Conservation (phyloP, 2,888 invertebrate genomes). For the Lepidonotus clava region DNA sequence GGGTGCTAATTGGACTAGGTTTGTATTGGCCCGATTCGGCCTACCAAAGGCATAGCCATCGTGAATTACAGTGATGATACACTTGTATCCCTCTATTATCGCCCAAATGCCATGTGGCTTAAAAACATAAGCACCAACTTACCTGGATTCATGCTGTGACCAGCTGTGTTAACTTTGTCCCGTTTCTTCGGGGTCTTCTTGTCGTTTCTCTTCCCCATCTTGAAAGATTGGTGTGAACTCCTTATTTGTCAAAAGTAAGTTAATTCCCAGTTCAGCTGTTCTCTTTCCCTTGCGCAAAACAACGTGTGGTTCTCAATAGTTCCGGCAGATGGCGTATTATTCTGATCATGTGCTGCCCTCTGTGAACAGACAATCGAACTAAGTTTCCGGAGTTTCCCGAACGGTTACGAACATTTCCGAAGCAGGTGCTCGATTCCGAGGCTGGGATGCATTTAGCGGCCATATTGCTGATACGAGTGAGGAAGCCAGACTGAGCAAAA, state of each 20-base stretch:
- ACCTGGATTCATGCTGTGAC: slow-evolving; percentile 97
- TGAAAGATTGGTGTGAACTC: not conserved
- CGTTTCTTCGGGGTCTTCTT: not conserved
- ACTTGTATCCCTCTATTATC: not conserved
- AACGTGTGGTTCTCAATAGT: no score
- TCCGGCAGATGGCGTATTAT: no score
- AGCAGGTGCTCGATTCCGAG: slow-evolving; percentile 23
- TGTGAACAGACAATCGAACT: not conserved
- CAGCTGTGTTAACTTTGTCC: slow-evolving; percentile 86
- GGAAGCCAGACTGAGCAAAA: not conserved
- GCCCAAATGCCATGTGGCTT: slow-evolving; percentile 4
- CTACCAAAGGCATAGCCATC: not conserved
- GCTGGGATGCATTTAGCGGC: not conserved
- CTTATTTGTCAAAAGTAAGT: no score
- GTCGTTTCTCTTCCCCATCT: slow-evolving; percentile 49
- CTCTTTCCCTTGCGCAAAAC: no score
- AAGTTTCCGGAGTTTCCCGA: not conserved
- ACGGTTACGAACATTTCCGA: slow-evolving; percentile 7
- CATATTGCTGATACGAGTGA: slow-evolving; percentile 13
- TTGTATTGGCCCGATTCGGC: no score
- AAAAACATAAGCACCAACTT: slow-evolving; percentile 35
- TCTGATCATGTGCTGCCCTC: not conserved
- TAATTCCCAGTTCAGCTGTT: no score
- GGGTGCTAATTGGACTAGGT: no score
- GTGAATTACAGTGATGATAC: not conserved